These are phyloP conservation scores for Gila robusta DNA, from an alignment of 2,797 vertebrate genomes.

Conservation along the genomic window DNA sequence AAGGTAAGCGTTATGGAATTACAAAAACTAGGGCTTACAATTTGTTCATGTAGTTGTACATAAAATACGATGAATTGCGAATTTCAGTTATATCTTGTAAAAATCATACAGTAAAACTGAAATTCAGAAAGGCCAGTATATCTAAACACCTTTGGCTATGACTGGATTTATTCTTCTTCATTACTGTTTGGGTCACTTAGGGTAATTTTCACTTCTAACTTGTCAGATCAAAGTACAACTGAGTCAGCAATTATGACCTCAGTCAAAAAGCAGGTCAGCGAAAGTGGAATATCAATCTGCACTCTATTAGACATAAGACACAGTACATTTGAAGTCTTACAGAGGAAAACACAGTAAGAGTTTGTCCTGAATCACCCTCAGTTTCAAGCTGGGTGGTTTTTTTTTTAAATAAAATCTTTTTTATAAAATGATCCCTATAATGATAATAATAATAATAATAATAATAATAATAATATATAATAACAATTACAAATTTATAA, in stretches of 20 bases:
- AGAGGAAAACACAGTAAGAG: neutral
- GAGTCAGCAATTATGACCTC: neutral
- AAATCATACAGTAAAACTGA: neutral
- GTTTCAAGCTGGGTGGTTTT: neutral
- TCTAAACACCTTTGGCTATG: constrained; percentile 2
- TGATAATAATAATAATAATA: neutral
- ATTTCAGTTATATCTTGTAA: neutral
- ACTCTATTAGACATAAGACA: too few relatives aligned
- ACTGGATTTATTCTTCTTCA: neutral
- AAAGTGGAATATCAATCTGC: neutral
- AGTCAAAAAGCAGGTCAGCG: too few relatives aligned
- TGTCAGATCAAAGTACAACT: neutral
- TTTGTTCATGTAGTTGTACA: neutral
- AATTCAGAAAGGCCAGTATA: neutral
- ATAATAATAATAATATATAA: too few relatives aligned
- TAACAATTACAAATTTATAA: neutral
- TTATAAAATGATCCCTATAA: neutral
- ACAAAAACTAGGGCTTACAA: constrained; percentile 15
- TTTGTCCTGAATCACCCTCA: neutral
- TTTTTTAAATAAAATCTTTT: neutral
- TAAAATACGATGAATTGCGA: neutral
- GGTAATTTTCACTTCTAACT: neutral
- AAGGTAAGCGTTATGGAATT: constrained; percentile 45
- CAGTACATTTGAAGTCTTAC: neutral
- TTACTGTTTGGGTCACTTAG: constrained; percentile 26